phyloP scores from a whole-genome alignment of 2,113 vertebrate genomes.

The Sebastes fasciatus region DNA sequence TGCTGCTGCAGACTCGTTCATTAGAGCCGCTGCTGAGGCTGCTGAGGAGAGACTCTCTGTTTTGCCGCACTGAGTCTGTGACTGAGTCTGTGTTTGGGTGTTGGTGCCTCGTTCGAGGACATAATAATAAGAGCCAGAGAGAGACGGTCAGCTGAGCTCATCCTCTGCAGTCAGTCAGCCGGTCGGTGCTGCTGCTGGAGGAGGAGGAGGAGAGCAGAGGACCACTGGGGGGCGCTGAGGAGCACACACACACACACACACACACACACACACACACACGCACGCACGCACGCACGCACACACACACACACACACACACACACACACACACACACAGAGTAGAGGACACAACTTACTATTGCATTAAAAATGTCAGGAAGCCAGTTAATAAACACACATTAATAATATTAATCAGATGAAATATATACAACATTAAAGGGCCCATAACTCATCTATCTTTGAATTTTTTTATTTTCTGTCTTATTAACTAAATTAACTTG shows the following conservation, averaged over 20 bases:
- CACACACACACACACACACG: no score
- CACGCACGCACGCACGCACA: neutral
- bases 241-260: neutral
- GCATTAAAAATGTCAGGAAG: no score
- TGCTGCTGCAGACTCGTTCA: conserved; percentile 49
- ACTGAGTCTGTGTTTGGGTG: conserved; percentile 53
- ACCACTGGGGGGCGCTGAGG: neutral
- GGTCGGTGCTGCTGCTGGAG: conserved; percentile 58
- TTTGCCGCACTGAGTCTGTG: conserved; percentile 62
- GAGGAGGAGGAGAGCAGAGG: no score
- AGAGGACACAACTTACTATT: no score
- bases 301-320: no score
- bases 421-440: no score
- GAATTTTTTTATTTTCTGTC: no score
- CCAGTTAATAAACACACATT: no score
- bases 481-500: no score
- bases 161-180: conserved; percentile 52
- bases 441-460: no score
- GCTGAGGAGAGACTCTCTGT: conserved; percentile 13
- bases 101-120: conserved; percentile 57
- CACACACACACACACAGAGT: no score
- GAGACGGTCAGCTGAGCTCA: conserved; percentile 59
- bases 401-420: no score
- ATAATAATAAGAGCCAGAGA: conserved; percentile 49
- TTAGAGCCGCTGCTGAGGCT: conserved; percentile 41